Evolutionary conservation across 2,113 vertebrate species (phyloP).

Genomic region (Poecile atricapillus): DNA sequence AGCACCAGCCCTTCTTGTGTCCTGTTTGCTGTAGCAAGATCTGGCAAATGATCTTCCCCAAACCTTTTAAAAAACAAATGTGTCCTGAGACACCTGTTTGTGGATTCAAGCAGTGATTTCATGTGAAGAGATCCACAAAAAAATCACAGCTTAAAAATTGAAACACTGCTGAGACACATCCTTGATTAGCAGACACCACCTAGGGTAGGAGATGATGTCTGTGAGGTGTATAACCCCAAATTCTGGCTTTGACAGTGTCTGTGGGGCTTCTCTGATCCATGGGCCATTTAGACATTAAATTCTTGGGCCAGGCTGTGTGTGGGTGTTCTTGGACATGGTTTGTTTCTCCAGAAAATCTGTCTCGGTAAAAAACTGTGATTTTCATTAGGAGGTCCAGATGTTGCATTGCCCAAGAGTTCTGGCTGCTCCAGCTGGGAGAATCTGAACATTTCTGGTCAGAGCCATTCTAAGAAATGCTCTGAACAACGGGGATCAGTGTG

Average conservation of each 20-base stretch:
- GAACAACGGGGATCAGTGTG: not conserved
- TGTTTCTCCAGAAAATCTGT: not conserved
- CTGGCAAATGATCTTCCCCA: not conserved
- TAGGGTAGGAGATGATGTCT: not conserved
- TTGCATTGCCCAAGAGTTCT: not conserved
- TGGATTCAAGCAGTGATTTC: not conserved
- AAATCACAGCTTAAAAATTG: not conserved
- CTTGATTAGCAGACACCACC: not conserved
- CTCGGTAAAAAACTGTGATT: not conserved
- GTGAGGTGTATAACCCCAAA: not conserved
- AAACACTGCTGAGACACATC: not conserved
- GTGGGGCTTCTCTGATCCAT: not conserved
- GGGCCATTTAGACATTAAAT: not conserved
- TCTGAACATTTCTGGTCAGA: not conserved
- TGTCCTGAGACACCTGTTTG: not conserved
- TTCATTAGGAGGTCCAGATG: not conserved
- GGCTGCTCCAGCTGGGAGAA: not conserved
- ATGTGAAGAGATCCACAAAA: not conserved
- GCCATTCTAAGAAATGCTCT: fast-evolving
- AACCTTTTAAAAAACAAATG: not conserved
- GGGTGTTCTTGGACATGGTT: not conserved
- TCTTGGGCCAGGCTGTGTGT: not conserved
- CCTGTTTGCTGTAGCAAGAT: not conserved
- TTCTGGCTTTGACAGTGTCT: not conserved
- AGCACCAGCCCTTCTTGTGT: not conserved